Conservation (phyloP, 2,113 vertebrate genomes). For the Oryzias woworae region DNA sequence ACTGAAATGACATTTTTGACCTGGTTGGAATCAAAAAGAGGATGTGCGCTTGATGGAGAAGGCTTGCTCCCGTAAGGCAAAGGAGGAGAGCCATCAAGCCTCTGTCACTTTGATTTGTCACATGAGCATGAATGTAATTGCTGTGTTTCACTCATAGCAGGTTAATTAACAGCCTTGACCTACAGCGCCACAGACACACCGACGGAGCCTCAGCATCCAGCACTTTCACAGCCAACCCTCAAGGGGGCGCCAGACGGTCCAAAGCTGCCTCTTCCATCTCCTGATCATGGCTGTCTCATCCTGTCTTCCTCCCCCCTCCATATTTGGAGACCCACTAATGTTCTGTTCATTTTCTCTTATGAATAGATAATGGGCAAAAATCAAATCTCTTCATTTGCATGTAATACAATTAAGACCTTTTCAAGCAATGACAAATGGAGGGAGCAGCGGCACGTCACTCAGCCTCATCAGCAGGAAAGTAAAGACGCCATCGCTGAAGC, state of each 20-base stretch:
- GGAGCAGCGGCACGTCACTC: constrained; percentile 93
- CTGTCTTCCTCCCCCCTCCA: constrained; percentile 71
- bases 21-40: background rate
- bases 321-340: constrained; percentile 92
- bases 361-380: constrained; percentile 97
- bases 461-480: constrained; percentile 88
- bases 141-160: constrained; percentile 67
- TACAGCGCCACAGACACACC: constrained; percentile 26
- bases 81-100: constrained; percentile 22
- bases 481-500: constrained; percentile 84
- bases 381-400: constrained; percentile 99
- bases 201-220: constrained; percentile 8
- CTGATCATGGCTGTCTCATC: constrained; percentile 40
- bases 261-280: constrained; percentile 12
- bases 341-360: constrained; percentile 97
- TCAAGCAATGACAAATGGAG: constrained; percentile 98
- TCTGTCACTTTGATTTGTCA: constrained; percentile 72
- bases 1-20: no score
- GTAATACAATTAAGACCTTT: constrained; percentile 98
- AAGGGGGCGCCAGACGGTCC: background rate
- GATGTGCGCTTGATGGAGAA: constrained; percentile 16
- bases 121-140: constrained; percentile 65
- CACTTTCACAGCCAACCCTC: constrained; percentile 10
- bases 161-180: constrained; percentile 66
- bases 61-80: constrained; percentile 7